Percentiles rank a stretch among this genome's conserved stretches.
Evolutionary conservation across 2,797 vertebrate genomes (phyloP).

Genomic region (Chaetophractus vellerosus): DNA sequence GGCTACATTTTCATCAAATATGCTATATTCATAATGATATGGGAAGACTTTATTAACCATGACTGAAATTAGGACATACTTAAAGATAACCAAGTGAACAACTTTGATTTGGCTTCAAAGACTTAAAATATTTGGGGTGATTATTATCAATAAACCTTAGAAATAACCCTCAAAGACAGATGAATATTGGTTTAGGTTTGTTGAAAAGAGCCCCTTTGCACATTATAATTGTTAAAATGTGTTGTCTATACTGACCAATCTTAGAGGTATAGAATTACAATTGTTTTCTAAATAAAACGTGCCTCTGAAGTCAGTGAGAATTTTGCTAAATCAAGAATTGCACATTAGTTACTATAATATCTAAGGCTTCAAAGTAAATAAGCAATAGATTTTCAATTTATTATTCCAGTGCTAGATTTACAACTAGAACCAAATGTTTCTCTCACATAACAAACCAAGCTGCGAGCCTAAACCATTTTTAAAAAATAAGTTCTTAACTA

Average conservation of each 20-base stretch:
- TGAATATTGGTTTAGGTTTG: neutral
- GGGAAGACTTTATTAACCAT: neutral
- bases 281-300: constrained; percentile 39
- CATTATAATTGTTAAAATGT: neutral
- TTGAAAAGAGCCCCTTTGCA: constrained; percentile 14
- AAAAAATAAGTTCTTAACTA: constrained; percentile 23
- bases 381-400: neutral
- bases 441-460: neutral
- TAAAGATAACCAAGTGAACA: constrained; percentile 65
- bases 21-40: neutral
- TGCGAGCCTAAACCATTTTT: neutral
- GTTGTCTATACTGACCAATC: neutral
- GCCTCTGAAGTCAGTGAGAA: constrained; percentile 35
- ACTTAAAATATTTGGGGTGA: neutral
- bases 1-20: neutral
- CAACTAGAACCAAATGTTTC: neutral
- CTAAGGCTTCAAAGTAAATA: neutral
- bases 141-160: neutral
- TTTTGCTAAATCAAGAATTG: neutral
- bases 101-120: constrained; percentile 73
- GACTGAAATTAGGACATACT: constrained; percentile 31
- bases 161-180: neutral
- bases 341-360: neutral
- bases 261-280: neutral
- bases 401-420: neutral